Evolutionary conservation across 92 coral and sea anemone species (phyloP).

Genomic region (Metridium senile): DNA sequence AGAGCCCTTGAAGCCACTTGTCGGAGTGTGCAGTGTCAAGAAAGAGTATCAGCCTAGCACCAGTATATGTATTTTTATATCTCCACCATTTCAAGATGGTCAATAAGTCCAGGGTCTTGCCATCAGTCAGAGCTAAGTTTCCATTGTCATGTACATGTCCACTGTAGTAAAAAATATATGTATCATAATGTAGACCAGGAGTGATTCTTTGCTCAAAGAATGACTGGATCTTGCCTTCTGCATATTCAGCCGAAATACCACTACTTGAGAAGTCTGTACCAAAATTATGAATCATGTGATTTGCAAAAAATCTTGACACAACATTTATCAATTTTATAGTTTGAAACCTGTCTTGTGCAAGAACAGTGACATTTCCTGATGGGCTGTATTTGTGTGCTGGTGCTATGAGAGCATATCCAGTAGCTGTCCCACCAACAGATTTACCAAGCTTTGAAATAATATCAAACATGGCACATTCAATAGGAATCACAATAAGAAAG

Average conservation of each 20-base stretch:
- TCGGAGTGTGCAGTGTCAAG: slow-evolving; percentile 92
- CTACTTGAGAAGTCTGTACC: slow-evolving; percentile 97
- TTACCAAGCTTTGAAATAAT: slow-evolving; percentile 90
- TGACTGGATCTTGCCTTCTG: slow-evolving; percentile 72
- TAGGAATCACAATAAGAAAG: slow-evolving; percentile 80
- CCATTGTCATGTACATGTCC: slow-evolving; percentile 91
- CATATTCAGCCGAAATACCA: slow-evolving; percentile 81
- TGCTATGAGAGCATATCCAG: slow-evolving; percentile 93
- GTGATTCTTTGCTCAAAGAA: slow-evolving; percentile 89
- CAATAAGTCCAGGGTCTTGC: slow-evolving; percentile 71
- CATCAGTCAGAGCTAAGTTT: slow-evolving; percentile 86
- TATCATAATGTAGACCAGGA: slow-evolving; percentile 92
- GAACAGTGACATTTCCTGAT: slow-evolving; percentile 66
- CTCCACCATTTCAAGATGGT: slow-evolving; percentile 85
- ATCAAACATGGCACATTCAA: slow-evolving; percentile 82
- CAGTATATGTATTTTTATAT: slow-evolving; percentile 63
- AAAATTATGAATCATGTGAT: slow-evolving; percentile 91
- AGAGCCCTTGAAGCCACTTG: slow-evolving; percentile 83
- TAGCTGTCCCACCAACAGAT: slow-evolving; percentile 97
- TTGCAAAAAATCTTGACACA: slow-evolving; percentile 85
- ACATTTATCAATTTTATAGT: slow-evolving; percentile 77
- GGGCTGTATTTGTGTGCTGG: slow-evolving; percentile 87
- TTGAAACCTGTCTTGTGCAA: slow-evolving; percentile 83
- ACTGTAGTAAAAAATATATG: slow-evolving; percentile 94
- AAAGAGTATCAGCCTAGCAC: slow-evolving; percentile 80